phyloP scores from a whole-genome alignment of 2,797 vertebrate species.

The Coregonus suidteri region DNA sequence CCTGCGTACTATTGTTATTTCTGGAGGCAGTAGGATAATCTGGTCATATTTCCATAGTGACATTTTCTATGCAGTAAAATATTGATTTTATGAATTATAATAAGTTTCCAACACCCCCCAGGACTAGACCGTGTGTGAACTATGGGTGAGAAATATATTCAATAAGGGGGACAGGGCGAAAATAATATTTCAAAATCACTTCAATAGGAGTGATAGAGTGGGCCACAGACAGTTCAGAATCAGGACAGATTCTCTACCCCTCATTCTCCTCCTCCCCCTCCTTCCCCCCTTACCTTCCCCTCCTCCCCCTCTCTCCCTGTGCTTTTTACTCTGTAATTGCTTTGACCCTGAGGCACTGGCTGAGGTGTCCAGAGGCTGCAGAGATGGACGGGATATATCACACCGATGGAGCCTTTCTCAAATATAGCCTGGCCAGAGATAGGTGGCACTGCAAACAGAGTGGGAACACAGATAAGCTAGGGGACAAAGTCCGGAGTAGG shows the following conservation, averaged over 20 bases:
- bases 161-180: no score
- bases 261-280: background rate
- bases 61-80: background rate
- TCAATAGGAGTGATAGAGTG: background rate
- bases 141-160: background rate
- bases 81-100: no score
- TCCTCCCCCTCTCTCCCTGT: background rate
- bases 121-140: no score
- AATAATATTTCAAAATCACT: slow-evolving; percentile 15
- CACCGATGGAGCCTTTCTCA: slow-evolving; percentile 18
- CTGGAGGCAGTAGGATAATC: background rate
- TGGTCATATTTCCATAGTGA: slow-evolving; percentile 7
- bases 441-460: background rate
- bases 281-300: background rate
- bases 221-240: slow-evolving; percentile 8
- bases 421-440: slow-evolving; percentile 15
- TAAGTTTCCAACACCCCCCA: no score
- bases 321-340: slow-evolving; percentile 29
- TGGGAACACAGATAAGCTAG: background rate
- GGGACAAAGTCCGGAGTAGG: background rate
- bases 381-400: slow-evolving; percentile 25
- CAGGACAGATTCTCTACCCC: background rate
- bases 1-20: background rate
- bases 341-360: slow-evolving; percentile 16
- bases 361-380: slow-evolving; percentile 8